Conservation (phyloP, 2,888 invertebrate genomes). For the Ctena decussata region DNA sequence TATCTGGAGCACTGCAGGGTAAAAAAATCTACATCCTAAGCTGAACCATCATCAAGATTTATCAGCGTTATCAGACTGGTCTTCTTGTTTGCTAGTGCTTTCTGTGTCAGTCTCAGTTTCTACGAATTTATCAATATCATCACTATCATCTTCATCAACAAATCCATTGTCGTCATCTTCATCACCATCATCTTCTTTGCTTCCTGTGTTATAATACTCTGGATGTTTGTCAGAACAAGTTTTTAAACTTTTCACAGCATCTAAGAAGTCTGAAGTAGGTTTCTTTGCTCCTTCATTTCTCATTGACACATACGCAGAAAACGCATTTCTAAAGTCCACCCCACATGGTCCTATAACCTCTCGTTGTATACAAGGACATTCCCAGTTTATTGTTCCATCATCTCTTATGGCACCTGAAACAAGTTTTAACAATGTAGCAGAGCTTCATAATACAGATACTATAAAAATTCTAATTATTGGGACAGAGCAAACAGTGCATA, state of each 20-base stretch:
- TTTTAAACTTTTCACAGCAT: neutral
- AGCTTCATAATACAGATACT: no score
- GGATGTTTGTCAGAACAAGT: neutral
- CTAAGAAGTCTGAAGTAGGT: neutral
- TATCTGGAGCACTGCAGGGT: no score
- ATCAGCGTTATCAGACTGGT: neutral
- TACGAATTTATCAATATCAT: neutral
- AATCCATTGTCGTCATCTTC: neutral
- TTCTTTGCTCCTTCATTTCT: neutral
- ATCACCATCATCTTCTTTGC: neutral
- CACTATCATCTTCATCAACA: neutral
- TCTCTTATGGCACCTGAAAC: neutral
- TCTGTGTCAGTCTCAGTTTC: neutral
- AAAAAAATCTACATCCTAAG: no score
- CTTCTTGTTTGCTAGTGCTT: neutral
- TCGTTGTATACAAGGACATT: slow-evolving; percentile 17
- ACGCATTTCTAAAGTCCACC: neutral
- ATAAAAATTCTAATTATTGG: no score
- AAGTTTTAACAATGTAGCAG: no score
- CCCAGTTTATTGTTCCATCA: slow-evolving; percentile 7
- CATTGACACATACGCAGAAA: neutral
- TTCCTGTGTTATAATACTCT: neutral
- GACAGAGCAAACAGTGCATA: no score
- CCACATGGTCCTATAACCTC: slow-evolving; percentile 16
- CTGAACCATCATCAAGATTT: neutral